Evolutionary conservation across 2,888 invertebrate genomes (phyloP).

Genomic region (Altica lythri): DNA sequence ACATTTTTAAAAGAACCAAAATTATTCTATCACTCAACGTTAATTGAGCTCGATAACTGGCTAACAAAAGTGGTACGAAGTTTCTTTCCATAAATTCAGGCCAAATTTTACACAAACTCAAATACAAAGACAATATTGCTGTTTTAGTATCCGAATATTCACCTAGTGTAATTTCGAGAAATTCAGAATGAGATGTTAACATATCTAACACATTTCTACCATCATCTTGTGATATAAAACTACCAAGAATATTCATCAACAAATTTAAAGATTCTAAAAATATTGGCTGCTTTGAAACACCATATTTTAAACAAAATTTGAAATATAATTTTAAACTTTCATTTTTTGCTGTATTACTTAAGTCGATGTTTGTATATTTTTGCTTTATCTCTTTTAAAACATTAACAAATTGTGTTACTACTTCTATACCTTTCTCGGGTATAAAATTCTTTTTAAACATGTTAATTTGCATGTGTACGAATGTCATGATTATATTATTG

Average conservation of each 20-base stretch:
- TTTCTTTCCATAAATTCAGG: slow-evolving; percentile 66
- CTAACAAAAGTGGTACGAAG: slow-evolving; percentile 77
- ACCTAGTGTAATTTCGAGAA: slow-evolving; percentile 70
- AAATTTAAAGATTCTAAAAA: slow-evolving; percentile 60
- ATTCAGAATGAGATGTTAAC: slow-evolving; percentile 78
- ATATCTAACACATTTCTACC: slow-evolving; percentile 69
- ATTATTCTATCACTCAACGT: slow-evolving; percentile 72
- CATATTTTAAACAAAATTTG: slow-evolving; percentile 69
- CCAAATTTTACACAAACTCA: slow-evolving; percentile 66
- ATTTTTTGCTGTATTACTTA: slow-evolving; percentile 50
- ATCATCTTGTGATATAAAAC: slow-evolving; percentile 58
- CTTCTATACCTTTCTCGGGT: slow-evolving; percentile 38
- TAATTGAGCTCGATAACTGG: slow-evolving; percentile 78
- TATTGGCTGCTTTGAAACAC: slow-evolving; percentile 55
- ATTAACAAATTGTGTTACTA: slow-evolving; percentile 38
- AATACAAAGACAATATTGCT: slow-evolving; percentile 68
- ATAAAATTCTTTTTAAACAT: slow-evolving; percentile 57
- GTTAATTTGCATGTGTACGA: slow-evolving; percentile 61
- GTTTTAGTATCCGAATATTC: slow-evolving; percentile 54
- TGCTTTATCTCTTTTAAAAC: slow-evolving; percentile 36
- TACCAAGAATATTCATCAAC: slow-evolving; percentile 62
- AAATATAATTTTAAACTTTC: slow-evolving; percentile 65
- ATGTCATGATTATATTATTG: slow-evolving; percentile 62
- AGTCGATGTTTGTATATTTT: slow-evolving; percentile 30
- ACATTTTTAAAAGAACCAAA: slow-evolving; percentile 70